A percentile compares a stretch with the other conserved stretches of the same genome.
Conservation (phyloP, 35 echinoderm and acorn worm genomes). For the Amphiura filiformis region DNA sequence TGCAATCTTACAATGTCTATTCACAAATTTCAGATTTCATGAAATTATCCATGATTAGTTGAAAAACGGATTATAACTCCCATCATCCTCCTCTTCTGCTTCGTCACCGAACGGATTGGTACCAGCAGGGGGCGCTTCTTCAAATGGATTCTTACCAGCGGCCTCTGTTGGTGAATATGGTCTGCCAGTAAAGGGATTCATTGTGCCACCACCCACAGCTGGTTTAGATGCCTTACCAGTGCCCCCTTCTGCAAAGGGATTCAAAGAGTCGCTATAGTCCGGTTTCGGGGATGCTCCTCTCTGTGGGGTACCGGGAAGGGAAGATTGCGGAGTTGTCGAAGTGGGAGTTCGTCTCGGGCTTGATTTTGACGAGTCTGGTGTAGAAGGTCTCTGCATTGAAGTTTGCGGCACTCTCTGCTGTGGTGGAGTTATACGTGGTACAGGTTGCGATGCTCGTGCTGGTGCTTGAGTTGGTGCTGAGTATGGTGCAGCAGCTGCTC, state of each 20-base stretch:
- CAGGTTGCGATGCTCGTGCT: neutral
- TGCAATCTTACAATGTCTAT: no score
- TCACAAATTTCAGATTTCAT: no score
- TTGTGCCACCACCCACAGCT: neutral
- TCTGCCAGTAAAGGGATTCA: slow-evolving; percentile 51
- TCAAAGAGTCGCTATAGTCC: neutral
- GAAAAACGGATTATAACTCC: slow-evolving; percentile 59
- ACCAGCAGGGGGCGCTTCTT: neutral
- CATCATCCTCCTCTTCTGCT: slow-evolving; percentile 36
- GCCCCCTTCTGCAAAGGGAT: slow-evolving; percentile 19
- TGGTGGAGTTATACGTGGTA: neutral
- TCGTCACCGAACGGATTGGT: slow-evolving; percentile 66
- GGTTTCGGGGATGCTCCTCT: neutral
- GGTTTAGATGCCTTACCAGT: neutral
- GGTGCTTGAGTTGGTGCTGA: neutral
- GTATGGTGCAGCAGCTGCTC: neutral
- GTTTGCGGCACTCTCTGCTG: neutral
- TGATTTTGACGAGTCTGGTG: slow-evolving; percentile 45
- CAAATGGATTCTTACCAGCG: slow-evolving; percentile 36
- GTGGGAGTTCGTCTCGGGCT: slow-evolving; percentile 36
- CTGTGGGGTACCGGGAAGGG: neutral
- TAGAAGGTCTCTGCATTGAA: neutral
- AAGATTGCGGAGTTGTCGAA: slow-evolving; percentile 28
- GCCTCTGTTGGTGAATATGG: slow-evolving; percentile 34
- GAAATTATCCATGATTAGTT: slow-evolving; percentile 23